phyloP scores from a whole-genome alignment of 2,888 invertebrate genomes.

The Drosophila kanekoi region DNA sequence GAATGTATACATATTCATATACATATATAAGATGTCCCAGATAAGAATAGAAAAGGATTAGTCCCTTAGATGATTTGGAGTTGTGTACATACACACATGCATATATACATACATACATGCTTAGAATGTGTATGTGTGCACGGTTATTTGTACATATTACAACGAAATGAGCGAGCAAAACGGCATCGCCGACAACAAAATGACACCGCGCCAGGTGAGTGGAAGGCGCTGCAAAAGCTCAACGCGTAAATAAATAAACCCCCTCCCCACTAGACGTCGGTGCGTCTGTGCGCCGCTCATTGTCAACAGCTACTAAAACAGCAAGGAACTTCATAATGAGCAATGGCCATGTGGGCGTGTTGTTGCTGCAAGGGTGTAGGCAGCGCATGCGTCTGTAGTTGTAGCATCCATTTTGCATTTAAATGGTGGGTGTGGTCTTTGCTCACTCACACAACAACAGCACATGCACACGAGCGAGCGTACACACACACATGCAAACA shows the following conservation, averaged over 20 bases:
- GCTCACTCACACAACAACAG: conserved; percentile 24
- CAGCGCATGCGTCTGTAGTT: conserved; percentile 67
- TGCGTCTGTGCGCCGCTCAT: conserved; percentile 10
- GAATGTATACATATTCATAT: conserved; percentile 46
- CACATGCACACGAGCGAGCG: not conserved
- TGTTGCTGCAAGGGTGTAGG: conserved; percentile 35
- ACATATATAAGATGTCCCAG: conserved; percentile 51
- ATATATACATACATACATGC: not conserved
- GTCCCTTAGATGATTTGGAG: not conserved
- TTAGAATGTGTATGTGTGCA: conserved; percentile 31
- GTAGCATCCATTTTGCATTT: conserved; percentile 74
- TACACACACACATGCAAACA: conserved; percentile 9
- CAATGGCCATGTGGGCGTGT: conserved; percentile 67
- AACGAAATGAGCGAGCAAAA: conserved; percentile 81
- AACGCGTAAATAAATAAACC: conserved; percentile 73
- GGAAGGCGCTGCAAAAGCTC: conserved; percentile 69
- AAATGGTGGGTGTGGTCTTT: conserved; percentile 75
- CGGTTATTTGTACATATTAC: conserved; percentile 9
- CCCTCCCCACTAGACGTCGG: conserved; percentile 29
- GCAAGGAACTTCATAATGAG: conserved; percentile 60
- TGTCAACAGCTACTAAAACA: conserved; percentile 58
- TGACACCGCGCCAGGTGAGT: conserved; percentile 66
- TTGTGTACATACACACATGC: not conserved
- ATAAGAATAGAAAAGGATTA: not conserved
- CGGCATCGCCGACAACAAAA: conserved; percentile 70